Evolutionary conservation across 2,113 vertebrate genomes (phyloP).

Genomic region (Rhineura floridana): DNA sequence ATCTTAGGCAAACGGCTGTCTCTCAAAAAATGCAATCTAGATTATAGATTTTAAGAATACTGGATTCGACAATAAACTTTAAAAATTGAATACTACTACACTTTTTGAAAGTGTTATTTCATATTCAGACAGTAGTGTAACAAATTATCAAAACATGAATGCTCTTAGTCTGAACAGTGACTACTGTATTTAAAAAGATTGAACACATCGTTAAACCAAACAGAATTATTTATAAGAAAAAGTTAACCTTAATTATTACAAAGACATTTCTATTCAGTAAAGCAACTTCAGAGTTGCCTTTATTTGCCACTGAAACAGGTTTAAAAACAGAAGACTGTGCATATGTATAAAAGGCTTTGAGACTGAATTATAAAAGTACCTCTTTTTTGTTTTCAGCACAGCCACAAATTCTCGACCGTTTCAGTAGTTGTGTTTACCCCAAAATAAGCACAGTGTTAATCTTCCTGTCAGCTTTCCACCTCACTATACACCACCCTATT

Average conservation of each 20-base stretch:
- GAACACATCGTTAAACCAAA: constrained; percentile 19
- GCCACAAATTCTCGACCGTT: constrained; percentile 42
- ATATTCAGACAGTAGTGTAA: neutral
- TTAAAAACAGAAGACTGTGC: constrained; percentile 20
- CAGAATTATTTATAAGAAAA: neutral
- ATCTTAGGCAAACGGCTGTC: neutral
- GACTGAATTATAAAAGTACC: constrained; percentile 44
- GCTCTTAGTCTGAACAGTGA: neutral
- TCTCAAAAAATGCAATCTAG: neutral
- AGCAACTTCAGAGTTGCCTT: constrained; percentile 17
- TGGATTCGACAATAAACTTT: neutral
- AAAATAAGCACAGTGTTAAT: constrained; percentile 65
- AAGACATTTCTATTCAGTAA: constrained; percentile 1
- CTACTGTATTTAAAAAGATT: accelerated
- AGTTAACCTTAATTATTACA: neutral
- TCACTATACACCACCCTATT: constrained; percentile 86
- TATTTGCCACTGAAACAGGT: neutral
- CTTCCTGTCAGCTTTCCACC: constrained; percentile 77
- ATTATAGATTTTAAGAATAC: neutral
- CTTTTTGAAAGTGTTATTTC: neutral
- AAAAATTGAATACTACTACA: neutral
- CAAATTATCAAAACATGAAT: neutral
- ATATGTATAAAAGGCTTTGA: constrained; percentile 3
- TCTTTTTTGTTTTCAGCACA: constrained; percentile 61
- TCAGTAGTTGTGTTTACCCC: constrained; percentile 57